phyloP scores from a whole-genome alignment of 1,140 invertebrate species.

The Polypedilum vanderplanki region DNA sequence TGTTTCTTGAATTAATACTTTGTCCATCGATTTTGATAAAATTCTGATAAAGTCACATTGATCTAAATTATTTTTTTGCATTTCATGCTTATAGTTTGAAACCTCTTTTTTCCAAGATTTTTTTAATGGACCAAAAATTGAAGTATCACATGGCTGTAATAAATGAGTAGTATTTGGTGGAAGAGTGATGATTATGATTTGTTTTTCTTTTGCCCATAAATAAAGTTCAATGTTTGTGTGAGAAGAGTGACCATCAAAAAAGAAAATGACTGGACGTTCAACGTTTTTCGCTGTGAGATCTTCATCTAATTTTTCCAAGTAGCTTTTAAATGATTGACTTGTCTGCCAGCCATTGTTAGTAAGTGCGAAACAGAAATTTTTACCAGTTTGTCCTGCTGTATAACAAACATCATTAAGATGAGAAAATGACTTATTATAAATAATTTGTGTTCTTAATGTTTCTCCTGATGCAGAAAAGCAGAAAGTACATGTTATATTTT shows the following conservation, averaged over 20 bases:
- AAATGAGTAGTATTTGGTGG: constrained; percentile 45
- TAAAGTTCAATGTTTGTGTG: constrained; percentile 40
- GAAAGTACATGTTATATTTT: too few species aligned
- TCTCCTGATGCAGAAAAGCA: too few species aligned
- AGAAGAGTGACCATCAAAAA: constrained; percentile 43
- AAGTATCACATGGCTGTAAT: constrained; percentile 43
- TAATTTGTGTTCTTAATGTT: too few species aligned
- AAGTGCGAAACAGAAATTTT: constrained; percentile 35
- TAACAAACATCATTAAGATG: too few species aligned
- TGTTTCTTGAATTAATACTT: background rate
- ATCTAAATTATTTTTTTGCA: constrained; percentile 31
- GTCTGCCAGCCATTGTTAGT: constrained; percentile 44
- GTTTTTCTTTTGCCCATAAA: constrained; percentile 41
- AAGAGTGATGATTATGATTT: constrained; percentile 42
- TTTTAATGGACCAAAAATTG: constrained; percentile 41
- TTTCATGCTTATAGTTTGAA: constrained; percentile 33
- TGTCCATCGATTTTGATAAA: background rate
- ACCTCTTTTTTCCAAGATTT: constrained; percentile 35
- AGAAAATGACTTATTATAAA: too few species aligned
- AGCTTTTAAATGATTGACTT: constrained; percentile 43
- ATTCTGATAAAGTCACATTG: constrained; percentile 26
- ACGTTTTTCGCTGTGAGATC: constrained; percentile 35
- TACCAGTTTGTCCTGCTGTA: too few species aligned
- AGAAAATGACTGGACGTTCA: constrained; percentile 40
- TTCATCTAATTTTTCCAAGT: constrained; percentile 41